phyloP scores from a whole-genome alignment of 2,113 vertebrate genomes.

The Gobio gobio region DNA sequence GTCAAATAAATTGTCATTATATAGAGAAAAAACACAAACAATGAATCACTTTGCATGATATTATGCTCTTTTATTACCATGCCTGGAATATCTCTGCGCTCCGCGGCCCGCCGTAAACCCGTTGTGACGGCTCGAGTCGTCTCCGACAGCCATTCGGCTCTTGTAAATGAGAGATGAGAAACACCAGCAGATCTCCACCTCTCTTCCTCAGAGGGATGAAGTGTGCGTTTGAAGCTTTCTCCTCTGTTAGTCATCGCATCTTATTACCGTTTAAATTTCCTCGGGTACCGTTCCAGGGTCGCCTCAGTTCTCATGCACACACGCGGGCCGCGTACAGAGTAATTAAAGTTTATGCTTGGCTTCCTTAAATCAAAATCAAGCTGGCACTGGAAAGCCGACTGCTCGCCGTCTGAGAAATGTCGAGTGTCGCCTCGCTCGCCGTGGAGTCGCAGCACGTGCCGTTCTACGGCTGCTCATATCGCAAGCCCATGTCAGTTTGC shows the following conservation, averaged over 20 bases:
- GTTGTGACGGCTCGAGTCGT: background rate
- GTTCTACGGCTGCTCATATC: background rate
- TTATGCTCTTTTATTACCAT: background rate
- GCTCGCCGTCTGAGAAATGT: background rate
- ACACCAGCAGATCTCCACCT: conserved; percentile 36
- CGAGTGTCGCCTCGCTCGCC: background rate
- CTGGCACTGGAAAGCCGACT: background rate
- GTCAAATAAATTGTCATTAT: background rate
- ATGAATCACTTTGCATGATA: background rate
- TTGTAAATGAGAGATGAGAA: conserved; percentile 32
- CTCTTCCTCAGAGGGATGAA: conserved; percentile 30
- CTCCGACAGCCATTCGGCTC: background rate
- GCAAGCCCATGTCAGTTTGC: background rate
- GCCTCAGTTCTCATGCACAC: background rate
- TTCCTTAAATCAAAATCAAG: conserved; percentile 49
- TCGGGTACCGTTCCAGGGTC: conserved; percentile 14
- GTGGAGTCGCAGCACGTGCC: background rate
- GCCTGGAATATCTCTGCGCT: background rate
- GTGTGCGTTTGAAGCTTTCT: conserved; percentile 18
- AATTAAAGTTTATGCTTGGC: conserved; percentile 53
- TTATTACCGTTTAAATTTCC: conserved; percentile 41
- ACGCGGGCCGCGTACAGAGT: conserved; percentile 1
- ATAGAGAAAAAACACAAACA: background rate
- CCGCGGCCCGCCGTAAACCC: background rate
- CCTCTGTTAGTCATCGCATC: conserved; percentile 19